Conservation (phyloP, 2,888 invertebrate genomes). For the Pyrrhia umbra region DNA sequence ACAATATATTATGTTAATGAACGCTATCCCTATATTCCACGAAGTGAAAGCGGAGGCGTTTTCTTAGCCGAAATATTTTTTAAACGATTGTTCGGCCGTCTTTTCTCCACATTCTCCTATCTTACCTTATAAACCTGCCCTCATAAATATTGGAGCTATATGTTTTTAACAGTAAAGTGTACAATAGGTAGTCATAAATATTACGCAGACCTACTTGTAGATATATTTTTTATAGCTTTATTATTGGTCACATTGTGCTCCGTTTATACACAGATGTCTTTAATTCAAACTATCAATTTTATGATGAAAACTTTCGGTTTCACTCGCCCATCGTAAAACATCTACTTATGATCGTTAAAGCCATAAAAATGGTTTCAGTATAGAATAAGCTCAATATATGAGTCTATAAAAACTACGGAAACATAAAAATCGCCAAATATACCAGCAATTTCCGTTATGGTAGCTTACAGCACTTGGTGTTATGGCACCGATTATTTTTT, state of each 20-base stretch:
- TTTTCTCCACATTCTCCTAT: neutral
- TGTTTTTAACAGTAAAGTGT: conserved; percentile 5
- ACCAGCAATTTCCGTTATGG: conserved; percentile 81
- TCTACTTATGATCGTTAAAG: conserved; percentile 83
- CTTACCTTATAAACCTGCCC: neutral
- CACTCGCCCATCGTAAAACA: conserved; percentile 75
- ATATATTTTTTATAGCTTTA: conserved; percentile 33
- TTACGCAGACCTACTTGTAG: conserved; percentile 9
- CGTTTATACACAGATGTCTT: conserved; percentile 19
- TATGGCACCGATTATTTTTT: conserved; percentile 40
- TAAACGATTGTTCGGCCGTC: neutral
- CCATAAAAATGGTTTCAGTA: conserved; percentile 82
- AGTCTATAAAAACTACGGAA: conserved; percentile 83
- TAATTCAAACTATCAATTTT: conserved; percentile 56
- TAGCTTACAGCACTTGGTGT: conserved; percentile 61
- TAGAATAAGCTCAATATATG: conserved; percentile 83
- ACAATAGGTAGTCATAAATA: conserved; percentile 26
- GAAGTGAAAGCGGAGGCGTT: no score
- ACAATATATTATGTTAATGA: conserved; percentile 1
- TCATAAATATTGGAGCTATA: conserved; percentile 2
- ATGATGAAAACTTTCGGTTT: conserved; percentile 59
- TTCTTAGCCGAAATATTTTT: neutral
- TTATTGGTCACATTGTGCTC: conserved; percentile 20
- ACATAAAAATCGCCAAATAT: conserved; percentile 82
- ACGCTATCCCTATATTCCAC: neutral